These are phyloP conservation scores for Denticeps clupeoides DNA, from an alignment of 2,797 vertebrate genomes.

Conservation along the genomic window DNA sequence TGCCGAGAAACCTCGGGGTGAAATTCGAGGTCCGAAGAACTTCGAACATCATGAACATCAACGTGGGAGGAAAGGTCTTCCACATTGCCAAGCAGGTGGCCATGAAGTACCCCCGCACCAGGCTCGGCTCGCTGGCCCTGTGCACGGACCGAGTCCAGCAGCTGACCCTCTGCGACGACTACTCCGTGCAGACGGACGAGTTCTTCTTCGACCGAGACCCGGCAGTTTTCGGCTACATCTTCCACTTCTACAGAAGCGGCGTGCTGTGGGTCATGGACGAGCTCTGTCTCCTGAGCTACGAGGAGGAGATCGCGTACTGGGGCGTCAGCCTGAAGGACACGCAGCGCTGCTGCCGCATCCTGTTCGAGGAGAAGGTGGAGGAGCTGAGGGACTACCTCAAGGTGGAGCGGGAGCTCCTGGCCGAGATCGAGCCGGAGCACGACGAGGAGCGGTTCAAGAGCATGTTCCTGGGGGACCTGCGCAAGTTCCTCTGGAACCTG, in stretches of 20 bases:
- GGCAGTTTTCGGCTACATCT: constrained; percentile 75
- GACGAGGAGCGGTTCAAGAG: constrained; percentile 53
- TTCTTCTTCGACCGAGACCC: constrained; percentile 86
- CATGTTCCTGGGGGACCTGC: constrained; percentile 61
- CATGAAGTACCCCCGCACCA: constrained; percentile 61
- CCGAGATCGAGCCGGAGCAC: constrained; percentile 69
- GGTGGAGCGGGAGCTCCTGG: constrained; percentile 72
- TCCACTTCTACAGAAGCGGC: constrained; percentile 77
- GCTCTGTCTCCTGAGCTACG: constrained; percentile 74
- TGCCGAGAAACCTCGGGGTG: neutral
- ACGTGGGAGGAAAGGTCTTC: constrained; percentile 72
- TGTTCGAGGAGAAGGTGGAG: constrained; percentile 77
- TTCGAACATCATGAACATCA: constrained; percentile 63
- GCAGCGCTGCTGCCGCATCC: constrained; percentile 75
- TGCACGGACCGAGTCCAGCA: constrained; percentile 61
- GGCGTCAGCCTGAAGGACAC: constrained; percentile 69
- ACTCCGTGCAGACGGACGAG: constrained; percentile 68
- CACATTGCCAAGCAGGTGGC: constrained; percentile 59
- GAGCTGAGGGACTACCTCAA: constrained; percentile 77
- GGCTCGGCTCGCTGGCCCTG: constrained; percentile 69
- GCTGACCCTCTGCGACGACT: constrained; percentile 77
- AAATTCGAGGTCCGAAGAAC: constrained; percentile 4
- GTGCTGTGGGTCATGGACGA: constrained; percentile 80
- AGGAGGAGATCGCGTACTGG: constrained; percentile 81
- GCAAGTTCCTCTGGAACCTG: constrained; percentile 72